Evolutionary conservation across 2,797 vertebrate species (phyloP).

Genomic region (Pelodytes ibericus): DNA sequence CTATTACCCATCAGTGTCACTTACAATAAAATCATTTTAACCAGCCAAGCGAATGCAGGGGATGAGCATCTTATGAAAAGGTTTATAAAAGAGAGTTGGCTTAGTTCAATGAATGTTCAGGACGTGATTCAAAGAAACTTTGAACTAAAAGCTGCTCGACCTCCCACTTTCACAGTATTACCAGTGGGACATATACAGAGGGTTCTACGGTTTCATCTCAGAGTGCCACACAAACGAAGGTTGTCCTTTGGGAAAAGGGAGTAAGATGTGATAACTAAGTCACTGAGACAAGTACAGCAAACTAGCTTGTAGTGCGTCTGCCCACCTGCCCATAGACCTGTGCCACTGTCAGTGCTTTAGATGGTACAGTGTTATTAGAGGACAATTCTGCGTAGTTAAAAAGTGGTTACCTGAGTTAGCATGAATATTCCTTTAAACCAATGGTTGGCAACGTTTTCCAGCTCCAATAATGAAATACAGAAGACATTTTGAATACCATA

Average conservation of each 20-base stretch:
- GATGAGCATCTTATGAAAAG: conserved; percentile 4
- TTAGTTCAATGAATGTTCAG: conserved; percentile 1
- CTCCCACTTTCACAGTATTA: not conserved
- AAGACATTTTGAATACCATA: too few species aligned
- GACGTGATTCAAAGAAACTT: not conserved
- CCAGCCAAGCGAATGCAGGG: conserved; percentile 3
- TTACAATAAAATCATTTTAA: conserved; percentile 36
- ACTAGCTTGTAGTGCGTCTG: not conserved
- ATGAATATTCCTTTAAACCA: too few species aligned
- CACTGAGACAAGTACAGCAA: not conserved
- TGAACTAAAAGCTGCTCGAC: conserved; percentile 1
- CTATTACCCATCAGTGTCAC: conserved; percentile 14
- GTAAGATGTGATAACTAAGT: not conserved
- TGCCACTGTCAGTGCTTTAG: too few species aligned
- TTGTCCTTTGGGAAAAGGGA: not conserved
- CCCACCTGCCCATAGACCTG: not conserved
- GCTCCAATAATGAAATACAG: too few species aligned
- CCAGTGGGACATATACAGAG: not conserved
- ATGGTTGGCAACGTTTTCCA: too few species aligned
- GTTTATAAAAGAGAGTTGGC: conserved; percentile 14
- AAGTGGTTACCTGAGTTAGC: too few species aligned
- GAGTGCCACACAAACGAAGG: not conserved
- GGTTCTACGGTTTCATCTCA: not conserved
- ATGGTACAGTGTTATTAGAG: too few species aligned
- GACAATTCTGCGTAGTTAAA: too few species aligned